Evolutionary conservation across 2,113 vertebrate genomes (phyloP).

Genomic region (Microcebus lehilahytsara): DNA sequence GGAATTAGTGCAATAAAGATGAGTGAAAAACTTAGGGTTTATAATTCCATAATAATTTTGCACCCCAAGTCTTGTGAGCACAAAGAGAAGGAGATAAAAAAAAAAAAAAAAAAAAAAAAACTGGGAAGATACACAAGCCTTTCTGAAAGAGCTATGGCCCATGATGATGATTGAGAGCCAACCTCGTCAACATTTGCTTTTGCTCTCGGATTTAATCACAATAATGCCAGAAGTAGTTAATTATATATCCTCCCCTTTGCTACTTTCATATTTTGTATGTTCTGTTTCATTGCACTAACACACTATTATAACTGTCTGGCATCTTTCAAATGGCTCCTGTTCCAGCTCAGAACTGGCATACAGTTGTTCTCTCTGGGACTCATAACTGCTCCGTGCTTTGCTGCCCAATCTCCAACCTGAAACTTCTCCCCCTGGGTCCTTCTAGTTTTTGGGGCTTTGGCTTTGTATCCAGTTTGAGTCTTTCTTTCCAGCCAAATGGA

Average conservation of each 20-base stretch:
- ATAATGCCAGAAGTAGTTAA: background rate
- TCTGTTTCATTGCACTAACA: no score
- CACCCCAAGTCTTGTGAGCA: background rate
- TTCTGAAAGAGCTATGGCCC: background rate
- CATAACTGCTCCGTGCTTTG: background rate
- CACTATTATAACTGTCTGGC: background rate
- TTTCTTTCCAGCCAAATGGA: background rate
- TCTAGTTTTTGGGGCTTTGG: background rate
- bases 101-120: background rate
- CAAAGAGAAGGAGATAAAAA: background rate
- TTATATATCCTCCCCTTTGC: background rate
- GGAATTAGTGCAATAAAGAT: background rate
- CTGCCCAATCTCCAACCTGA: background rate
- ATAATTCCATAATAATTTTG: background rate
- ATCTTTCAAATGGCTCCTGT: background rate
- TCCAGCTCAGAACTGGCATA: background rate
- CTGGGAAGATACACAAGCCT: background rate
- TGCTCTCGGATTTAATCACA: background rate
- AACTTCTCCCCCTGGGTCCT: background rate
- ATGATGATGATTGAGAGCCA: background rate
- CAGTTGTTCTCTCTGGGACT: background rate
- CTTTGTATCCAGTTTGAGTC: background rate
- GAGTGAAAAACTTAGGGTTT: background rate
- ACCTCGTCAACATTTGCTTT: background rate
- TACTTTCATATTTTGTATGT: background rate